Conservation (phyloP, 1,140 invertebrate species). For the Penaeus japonicus region DNA sequence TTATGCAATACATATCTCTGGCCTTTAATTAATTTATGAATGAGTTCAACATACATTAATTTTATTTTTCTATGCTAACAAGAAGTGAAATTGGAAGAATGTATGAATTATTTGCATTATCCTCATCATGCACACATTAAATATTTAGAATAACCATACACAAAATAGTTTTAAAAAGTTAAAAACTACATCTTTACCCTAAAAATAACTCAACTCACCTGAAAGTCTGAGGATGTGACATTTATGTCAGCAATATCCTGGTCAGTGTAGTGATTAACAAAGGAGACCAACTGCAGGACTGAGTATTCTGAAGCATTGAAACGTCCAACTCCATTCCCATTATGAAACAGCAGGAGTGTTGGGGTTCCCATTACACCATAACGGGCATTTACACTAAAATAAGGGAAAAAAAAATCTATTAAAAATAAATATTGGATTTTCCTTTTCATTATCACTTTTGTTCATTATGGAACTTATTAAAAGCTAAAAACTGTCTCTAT, state of each 20-base stretch:
- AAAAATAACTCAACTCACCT: slow-evolving; percentile 59
- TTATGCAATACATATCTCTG: too few relatives aligned
- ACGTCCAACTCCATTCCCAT: slow-evolving; percentile 84
- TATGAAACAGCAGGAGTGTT: slow-evolving; percentile 91
- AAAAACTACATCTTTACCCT: slow-evolving; percentile 77
- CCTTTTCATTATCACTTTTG: too few relatives aligned
- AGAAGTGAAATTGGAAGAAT: too few relatives aligned
- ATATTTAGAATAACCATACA: neutral
- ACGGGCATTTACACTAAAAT: slow-evolving; percentile 77
- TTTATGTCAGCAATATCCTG: slow-evolving; percentile 46
- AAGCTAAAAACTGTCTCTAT: too few relatives aligned
- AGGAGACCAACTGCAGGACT: slow-evolving; percentile 80
- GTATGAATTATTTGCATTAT: too few relatives aligned
- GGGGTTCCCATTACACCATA: slow-evolving; percentile 95
- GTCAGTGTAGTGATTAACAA: slow-evolving; percentile 71
- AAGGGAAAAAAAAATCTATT: neutral
- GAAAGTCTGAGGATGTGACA: slow-evolving; percentile 46
- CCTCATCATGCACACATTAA: too few relatives aligned
- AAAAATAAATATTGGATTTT: neutral
- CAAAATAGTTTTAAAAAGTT: neutral
- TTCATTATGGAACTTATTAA: too few relatives aligned
- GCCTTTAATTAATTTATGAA: too few relatives aligned
- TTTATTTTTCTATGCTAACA: too few relatives aligned
- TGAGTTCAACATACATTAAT: too few relatives aligned
- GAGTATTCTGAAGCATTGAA: slow-evolving; percentile 86